phyloP scores from a whole-genome alignment of 2,113 vertebrate genomes.

The Leptobrachium leishanense region DNA sequence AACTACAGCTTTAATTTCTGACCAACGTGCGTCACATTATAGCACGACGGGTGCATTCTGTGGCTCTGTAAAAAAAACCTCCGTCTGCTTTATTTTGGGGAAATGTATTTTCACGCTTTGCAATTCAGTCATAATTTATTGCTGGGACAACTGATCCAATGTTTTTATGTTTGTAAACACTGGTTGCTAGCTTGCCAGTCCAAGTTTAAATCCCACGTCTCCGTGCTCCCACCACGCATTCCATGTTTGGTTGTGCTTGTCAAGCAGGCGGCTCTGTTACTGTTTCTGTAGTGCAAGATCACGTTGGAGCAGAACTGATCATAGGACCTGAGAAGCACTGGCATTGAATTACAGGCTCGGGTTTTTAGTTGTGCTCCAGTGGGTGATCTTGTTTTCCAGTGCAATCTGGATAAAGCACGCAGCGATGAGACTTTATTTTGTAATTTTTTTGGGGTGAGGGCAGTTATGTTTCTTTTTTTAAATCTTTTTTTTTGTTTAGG shows the following conservation, averaged over 20 bases:
- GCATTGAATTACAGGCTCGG: constrained; percentile 59
- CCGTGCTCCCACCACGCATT: constrained; percentile 64
- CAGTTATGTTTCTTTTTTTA: too few species aligned
- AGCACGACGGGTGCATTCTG: not conserved
- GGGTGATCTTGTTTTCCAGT: not conserved
- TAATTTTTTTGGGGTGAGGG: too few species aligned
- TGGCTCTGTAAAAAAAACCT: not conserved
- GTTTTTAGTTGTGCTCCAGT: constrained; percentile 30
- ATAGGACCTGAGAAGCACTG: constrained; percentile 36
- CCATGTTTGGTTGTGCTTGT: constrained; percentile 77
- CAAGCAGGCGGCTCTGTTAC: constrained; percentile 50
- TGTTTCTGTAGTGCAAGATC: constrained; percentile 54
- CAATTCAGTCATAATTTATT: constrained; percentile 60
- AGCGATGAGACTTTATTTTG: too few species aligned
- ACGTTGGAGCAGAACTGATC: constrained; percentile 52
- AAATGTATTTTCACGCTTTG: constrained; percentile 37
- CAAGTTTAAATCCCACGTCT: constrained; percentile 57
- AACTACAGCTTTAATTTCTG: not conserved
- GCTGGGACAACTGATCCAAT: constrained; percentile 57
- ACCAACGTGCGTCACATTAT: not conserved
- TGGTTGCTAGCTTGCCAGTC: constrained; percentile 67
- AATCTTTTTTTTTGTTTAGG: too few species aligned
- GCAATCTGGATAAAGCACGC: not conserved
- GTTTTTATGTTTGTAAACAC: constrained; percentile 82
- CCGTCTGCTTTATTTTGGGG: constrained; percentile 51